phyloP scores from a whole-genome alignment of 2,888 invertebrate genomes.

The Drosophila acutilabella region DNA sequence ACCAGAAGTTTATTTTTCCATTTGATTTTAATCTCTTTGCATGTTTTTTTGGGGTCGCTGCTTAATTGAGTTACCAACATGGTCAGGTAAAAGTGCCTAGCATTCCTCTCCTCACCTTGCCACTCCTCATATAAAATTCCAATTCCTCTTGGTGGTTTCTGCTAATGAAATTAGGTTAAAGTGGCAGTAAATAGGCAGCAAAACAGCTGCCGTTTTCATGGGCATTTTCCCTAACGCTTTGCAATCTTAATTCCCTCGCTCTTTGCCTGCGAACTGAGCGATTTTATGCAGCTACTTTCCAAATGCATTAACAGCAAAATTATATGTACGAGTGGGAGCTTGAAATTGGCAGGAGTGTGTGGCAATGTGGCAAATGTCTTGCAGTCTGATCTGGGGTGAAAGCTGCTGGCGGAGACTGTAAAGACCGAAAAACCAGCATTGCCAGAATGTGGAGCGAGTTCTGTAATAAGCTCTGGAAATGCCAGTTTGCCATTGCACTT shows the following conservation, averaged over 20 bases:
- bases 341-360: slow-evolving; percentile 25
- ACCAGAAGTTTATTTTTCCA: slow-evolving; percentile 47
- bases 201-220: slow-evolving; percentile 55
- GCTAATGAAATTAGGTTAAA: slow-evolving; percentile 80
- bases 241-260: background rate
- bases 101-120: background rate
- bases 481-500: slow-evolving; percentile 12
- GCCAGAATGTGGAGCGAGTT: slow-evolving; percentile 31
- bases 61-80: slow-evolving; percentile 71
- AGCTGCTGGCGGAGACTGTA: slow-evolving; percentile 33
- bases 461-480: slow-evolving; percentile 57
- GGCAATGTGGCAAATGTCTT: slow-evolving; percentile 22
- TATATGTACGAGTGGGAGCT: slow-evolving; percentile 33
- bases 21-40: slow-evolving; percentile 60
- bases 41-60: slow-evolving; percentile 48
- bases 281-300: slow-evolving; percentile 59
- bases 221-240: slow-evolving; percentile 6
- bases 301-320: slow-evolving; percentile 60
- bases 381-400: slow-evolving; percentile 44
- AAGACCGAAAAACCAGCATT: slow-evolving; percentile 1
- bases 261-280: slow-evolving; percentile 44
- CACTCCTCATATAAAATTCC: background rate
- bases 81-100: slow-evolving; percentile 59
- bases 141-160: slow-evolving; percentile 1
- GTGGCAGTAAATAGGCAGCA: slow-evolving; percentile 70